phyloP scores from a whole-genome alignment of 2,113 vertebrate species.

The Dermatemys mawii region DNA sequence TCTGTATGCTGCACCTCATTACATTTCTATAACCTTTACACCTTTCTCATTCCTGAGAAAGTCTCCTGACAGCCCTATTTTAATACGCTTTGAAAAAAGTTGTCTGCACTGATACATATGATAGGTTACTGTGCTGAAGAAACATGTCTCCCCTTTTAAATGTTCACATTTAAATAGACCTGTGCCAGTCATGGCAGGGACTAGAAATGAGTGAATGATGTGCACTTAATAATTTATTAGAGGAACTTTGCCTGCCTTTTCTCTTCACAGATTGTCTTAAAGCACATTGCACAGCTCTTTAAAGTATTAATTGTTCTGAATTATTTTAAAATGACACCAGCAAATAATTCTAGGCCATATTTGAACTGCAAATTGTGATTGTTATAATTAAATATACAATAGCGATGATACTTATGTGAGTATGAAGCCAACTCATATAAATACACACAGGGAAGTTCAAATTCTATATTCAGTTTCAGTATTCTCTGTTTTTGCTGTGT shows the following conservation, averaged over 20 bases:
- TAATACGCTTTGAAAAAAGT: background rate
- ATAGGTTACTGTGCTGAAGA: background rate
- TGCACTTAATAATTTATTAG: slow-evolving; percentile 56
- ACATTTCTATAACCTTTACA: background rate
- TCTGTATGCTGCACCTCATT: background rate
- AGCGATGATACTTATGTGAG: background rate
- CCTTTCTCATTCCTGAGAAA: background rate
- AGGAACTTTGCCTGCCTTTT: slow-evolving; percentile 41
- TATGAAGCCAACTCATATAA: background rate
- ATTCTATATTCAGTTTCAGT: background rate
- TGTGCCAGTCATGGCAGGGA: background rate
- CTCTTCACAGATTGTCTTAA: slow-evolving; percentile 49
- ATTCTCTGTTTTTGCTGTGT: background rate
- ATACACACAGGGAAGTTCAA: background rate
- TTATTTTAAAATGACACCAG: slow-evolving; percentile 40
- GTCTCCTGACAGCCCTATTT: background rate
- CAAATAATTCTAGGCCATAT: slow-evolving; percentile 54
- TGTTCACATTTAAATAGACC: slow-evolving; percentile 15
- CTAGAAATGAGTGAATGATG: slow-evolving; percentile 20
- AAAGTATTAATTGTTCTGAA: slow-evolving; percentile 44
- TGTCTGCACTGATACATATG: background rate
- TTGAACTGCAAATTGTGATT: slow-evolving; percentile 44
- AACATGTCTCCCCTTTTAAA: background rate
- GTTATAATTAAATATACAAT: slow-evolving; percentile 49
- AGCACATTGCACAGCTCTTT: slow-evolving; percentile 39